Evolutionary conservation across 2,113 vertebrate species (phyloP), one percentile per base, ranked within the genome.

Genomic region (Camelus dromedarius): DNA sequence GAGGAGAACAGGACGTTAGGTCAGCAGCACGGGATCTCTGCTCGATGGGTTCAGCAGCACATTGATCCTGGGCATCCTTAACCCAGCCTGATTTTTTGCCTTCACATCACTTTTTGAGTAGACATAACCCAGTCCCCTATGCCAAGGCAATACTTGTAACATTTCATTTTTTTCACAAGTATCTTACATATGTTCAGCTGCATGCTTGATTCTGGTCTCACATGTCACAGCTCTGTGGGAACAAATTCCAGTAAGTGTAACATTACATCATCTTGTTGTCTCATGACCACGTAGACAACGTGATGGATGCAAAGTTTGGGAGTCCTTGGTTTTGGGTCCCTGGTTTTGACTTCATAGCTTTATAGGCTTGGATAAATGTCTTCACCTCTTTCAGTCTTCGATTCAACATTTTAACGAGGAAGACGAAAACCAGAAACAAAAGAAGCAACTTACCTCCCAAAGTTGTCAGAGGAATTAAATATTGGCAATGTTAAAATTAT

Each of bases 391-490:
- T 82, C 30, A 54, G 7, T 75, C 46, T 92, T 60, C 42, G 32
- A 90, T 69, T 88, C 50, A 70, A 10, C 46, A 64, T 89, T 95
- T 60, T 48, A 91, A 66, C 38, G 35, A 89, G 30, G 30, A 87
- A 50, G 32, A 79, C 42, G 62, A 19, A n/a, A 54, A 80, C n/a
- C n/a, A 56, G n/a, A 75, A n/a, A 14, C n/a, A 6, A 35, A 79
- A 19, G 11, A 42, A 64, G 48, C 60, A 54, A 10, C 9, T 8
- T 54, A 19, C 15, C 19, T 87, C 38, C 42, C 30, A 19, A 94
- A 87, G 56, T 79, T 92, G 3, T 86, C 48, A 48, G 9, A 46
- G 56, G 5, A 35, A 32, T 42, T 64, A 48, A 77, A 16, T 79
- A 60, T 56, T 62, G 92, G 62, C 5, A 73, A 50, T 50, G 42